These are phyloP conservation scores for Tachina lurida DNA, from an alignment of 2,888 invertebrate species.

Conservation along the genomic window DNA sequence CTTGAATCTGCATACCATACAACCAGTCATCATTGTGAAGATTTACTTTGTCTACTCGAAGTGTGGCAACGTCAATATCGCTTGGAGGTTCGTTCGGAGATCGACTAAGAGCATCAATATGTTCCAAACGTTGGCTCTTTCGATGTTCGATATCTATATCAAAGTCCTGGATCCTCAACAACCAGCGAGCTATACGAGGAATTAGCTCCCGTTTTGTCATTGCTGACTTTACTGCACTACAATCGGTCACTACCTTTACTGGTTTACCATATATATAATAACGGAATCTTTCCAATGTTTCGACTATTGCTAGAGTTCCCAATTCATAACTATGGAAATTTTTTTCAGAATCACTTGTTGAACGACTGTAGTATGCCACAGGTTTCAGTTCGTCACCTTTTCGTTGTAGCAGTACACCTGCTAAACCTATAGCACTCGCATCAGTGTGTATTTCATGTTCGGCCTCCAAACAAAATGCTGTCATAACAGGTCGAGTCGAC, in stretches of 20 bases:
- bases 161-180: constrained; percentile 24
- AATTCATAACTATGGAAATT: constrained; percentile 19
- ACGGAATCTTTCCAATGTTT: constrained; percentile 44
- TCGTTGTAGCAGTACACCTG: neutral
- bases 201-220: constrained; percentile 63
- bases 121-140: constrained; percentile 4
- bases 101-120: constrained; percentile 23
- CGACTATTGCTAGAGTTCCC: constrained; percentile 23
- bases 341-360: constrained; percentile 1
- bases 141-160: constrained; percentile 14
- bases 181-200: constrained; percentile 31
- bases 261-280: constrained; percentile 39
- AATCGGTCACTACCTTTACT: constrained; percentile 20
- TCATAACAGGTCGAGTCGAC: neutral
- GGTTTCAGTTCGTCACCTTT: neutral
- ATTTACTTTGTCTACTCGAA: constrained; percentile 4
- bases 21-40: constrained; percentile 11
- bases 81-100: constrained; percentile 5
- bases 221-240: constrained; percentile 50
- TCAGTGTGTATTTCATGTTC: neutral
- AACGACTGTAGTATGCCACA: constrained; percentile 26
- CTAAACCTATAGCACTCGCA: neutral
- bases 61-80: constrained; percentile 28
- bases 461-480: neutral
- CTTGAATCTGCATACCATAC: constrained; percentile 22